These are phyloP conservation scores for Pipistrellus kuhlii DNA, from an alignment of 2,797 vertebrate genomes.

Conservation along the genomic window DNA sequence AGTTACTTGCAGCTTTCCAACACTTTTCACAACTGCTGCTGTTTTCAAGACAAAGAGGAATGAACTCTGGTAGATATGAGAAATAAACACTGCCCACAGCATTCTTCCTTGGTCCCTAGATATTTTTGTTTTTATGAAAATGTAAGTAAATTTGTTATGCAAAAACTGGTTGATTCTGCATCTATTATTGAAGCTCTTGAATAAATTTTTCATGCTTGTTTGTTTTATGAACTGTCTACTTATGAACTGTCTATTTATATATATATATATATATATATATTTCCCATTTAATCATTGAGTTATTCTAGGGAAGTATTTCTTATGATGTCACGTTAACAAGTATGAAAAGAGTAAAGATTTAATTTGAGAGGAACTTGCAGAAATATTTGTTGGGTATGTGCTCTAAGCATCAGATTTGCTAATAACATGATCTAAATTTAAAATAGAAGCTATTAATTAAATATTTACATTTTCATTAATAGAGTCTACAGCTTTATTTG, in stretches of 20 bases:
- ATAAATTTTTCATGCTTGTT: not conserved
- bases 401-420: not conserved
- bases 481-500: not conserved
- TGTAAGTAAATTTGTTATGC: not conserved
- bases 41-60: not conserved
- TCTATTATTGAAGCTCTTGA: not conserved
- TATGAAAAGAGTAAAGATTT: not conserved
- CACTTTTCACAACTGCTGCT: not conserved
- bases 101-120: not conserved
- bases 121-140: not conserved
- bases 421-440: not conserved
- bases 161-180: not conserved
- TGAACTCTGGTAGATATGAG: not conserved
- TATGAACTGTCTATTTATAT: not conserved
- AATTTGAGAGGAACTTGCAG: not conserved
- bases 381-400: not conserved
- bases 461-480: slow-evolving; percentile 16
- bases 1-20: not conserved
- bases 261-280: too few relatives aligned
- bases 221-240: not conserved
- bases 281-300: not conserved
- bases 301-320: not conserved
- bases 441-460: not conserved
- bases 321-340: not conserved
- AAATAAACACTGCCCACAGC: not conserved